Percentiles rank a stretch among this genome's conserved stretches.
Evolutionary conservation across 2,113 vertebrate species (phyloP).

Genomic region (Rana temporaria): DNA sequence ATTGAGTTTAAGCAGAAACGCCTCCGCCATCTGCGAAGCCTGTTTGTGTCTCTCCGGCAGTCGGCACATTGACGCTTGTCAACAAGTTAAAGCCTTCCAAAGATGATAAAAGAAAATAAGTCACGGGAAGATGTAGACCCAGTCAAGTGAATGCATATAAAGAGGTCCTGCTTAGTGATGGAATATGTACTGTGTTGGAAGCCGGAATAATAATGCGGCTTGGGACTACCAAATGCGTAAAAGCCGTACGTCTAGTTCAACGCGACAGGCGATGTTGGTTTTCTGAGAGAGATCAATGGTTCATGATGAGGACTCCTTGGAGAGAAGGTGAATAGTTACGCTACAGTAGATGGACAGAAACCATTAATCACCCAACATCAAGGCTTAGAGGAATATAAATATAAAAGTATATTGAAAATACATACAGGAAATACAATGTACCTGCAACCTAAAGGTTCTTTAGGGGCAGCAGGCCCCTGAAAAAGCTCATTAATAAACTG

Average conservation of each 20-base stretch:
- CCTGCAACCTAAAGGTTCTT: too few relatives aligned
- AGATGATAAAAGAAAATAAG: constrained; percentile 29
- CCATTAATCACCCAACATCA: too few relatives aligned
- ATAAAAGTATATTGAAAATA: too few relatives aligned
- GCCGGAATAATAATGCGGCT: constrained; percentile 26
- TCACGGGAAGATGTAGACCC: not conserved
- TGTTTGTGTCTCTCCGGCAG: not conserved
- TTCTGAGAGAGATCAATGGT: constrained; percentile 24
- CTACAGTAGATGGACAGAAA: too few relatives aligned
- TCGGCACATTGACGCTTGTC: constrained; percentile 3
- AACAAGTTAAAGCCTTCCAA: not conserved
- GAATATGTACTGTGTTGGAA: not conserved
- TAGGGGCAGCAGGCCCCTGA: too few relatives aligned
- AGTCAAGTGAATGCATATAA: constrained; percentile 49
- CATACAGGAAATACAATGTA: too few relatives aligned
- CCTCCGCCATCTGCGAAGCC: not conserved
- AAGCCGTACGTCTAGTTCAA: constrained; percentile 3
- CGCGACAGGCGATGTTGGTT: not conserved
- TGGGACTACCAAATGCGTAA: constrained; percentile 1
- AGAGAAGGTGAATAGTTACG: too few relatives aligned
- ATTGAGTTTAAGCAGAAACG: constrained; percentile 39
- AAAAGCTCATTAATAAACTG: too few relatives aligned
- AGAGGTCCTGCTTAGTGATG: constrained; percentile 23
- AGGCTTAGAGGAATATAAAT: too few relatives aligned
- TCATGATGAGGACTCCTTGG: constrained; percentile 8